A percentile compares a stretch with the other conserved stretches of the same genome.
phyloP scores from a whole-genome alignment of 1,140 invertebrate genomes.

The Drosophila littoralis region DNA sequence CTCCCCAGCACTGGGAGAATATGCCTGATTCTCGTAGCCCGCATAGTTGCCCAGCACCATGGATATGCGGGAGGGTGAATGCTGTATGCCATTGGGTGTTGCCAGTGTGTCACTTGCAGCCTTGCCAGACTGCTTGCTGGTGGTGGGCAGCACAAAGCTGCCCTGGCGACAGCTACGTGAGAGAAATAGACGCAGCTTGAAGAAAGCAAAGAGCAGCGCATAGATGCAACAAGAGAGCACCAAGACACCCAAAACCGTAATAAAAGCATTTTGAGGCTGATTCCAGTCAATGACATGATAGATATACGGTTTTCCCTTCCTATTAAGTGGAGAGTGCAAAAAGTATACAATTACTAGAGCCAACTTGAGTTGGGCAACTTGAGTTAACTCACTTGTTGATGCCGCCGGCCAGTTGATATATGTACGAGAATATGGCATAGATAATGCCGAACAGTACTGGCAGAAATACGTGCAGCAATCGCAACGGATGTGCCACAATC shows the following conservation, averaged over 20 bases:
- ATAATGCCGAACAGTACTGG: slow-evolving; percentile 86
- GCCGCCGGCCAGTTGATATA: slow-evolving; percentile 90
- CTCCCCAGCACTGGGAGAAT: slow-evolving; percentile 49
- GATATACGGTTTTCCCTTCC: slow-evolving; percentile 87
- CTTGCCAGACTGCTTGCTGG: slow-evolving; percentile 34
- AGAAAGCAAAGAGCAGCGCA: slow-evolving; percentile 70
- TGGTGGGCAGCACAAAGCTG: slow-evolving; percentile 62
- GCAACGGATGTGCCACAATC: slow-evolving; percentile 88
- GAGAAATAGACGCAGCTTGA: slow-evolving; percentile 69
- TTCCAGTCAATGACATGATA: slow-evolving; percentile 90
- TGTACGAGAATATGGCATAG: slow-evolving; percentile 89
- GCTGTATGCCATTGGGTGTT: slow-evolving; percentile 66
- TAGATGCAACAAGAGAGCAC: slow-evolving; percentile 85
- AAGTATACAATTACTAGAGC: neutral
- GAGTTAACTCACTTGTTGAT: slow-evolving; percentile 85
- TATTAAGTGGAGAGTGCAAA: slow-evolving; percentile 58
- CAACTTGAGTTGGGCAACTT: neutral
- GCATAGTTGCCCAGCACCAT: slow-evolving; percentile 78
- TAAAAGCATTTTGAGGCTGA: slow-evolving; percentile 84
- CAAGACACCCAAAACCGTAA: slow-evolving; percentile 85
- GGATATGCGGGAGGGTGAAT: slow-evolving; percentile 76
- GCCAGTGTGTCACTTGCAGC: slow-evolving; percentile 6
- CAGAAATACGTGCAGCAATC: slow-evolving; percentile 89
- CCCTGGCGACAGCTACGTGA: slow-evolving; percentile 56
- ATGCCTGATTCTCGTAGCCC: slow-evolving; percentile 75